Percentiles rank a stretch among this genome's conserved stretches.
phyloP scores from a whole-genome alignment of 2,113 vertebrate genomes.

The Herpetotheres cachinnans region DNA sequence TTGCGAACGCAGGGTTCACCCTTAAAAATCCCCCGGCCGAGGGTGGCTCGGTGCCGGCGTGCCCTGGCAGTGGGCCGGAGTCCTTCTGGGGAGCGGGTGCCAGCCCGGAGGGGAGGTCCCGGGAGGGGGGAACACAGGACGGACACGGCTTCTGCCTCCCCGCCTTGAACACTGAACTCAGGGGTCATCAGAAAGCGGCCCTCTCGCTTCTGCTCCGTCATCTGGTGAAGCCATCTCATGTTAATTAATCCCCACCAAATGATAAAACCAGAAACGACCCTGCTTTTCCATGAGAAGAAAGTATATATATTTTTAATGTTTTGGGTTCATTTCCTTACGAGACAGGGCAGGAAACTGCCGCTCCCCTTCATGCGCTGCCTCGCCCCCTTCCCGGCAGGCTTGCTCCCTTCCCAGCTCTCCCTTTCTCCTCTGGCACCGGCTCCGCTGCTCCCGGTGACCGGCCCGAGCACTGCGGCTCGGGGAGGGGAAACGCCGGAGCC shows the following conservation, averaged over 20 bases:
- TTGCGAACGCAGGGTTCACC: not conserved
- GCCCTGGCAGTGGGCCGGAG: not conserved
- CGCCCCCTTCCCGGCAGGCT: not conserved
- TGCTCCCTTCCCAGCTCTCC: not conserved
- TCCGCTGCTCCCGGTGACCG: not conserved
- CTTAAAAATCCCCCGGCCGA: not conserved
- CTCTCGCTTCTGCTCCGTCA: not conserved
- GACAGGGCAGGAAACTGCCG: constrained; percentile 8
- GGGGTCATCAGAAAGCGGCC: not conserved
- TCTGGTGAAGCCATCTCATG: not conserved
- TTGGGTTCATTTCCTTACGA: not conserved
- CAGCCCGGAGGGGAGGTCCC: not conserved
- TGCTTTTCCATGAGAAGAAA: not conserved
- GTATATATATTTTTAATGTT: not conserved
- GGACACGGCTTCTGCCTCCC: not conserved
- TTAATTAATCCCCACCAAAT: constrained; percentile 12
- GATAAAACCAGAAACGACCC: constrained; percentile 7
- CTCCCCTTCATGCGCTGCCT: not conserved
- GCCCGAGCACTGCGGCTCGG: not conserved
- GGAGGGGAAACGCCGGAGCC: not conserved
- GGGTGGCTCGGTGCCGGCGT: not conserved
- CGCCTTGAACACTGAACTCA: not conserved
- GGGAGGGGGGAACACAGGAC: not conserved
- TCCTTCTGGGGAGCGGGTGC: not conserved
- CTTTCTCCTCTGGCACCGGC: not conserved